These are phyloP conservation scores for Epinotia bilunana DNA, from an alignment of 2,888 invertebrate species.

Conservation along the genomic window DNA sequence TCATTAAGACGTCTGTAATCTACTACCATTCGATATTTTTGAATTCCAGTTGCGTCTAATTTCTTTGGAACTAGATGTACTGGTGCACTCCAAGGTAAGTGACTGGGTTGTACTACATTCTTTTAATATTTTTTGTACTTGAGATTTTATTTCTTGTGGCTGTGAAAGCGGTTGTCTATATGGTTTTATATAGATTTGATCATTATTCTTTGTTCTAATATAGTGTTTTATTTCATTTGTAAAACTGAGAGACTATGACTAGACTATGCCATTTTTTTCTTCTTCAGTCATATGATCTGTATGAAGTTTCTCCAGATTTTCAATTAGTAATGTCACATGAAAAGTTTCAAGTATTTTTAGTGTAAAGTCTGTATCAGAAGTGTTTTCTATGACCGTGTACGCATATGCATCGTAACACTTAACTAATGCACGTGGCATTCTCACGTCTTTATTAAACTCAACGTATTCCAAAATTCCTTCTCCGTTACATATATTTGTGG, in stretches of 20 bases:
- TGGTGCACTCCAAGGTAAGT: conserved; percentile 1
- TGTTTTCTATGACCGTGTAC: neutral
- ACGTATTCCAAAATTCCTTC: conserved; percentile 2
- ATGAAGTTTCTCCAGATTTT: conserved; percentile 7
- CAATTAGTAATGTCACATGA: conserved; percentile 4
- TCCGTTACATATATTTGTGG: neutral
- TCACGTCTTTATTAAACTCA: conserved; percentile 1
- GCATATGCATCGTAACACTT: conserved; percentile 8
- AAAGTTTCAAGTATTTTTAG: conserved; percentile 10
- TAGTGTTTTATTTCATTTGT: conserved; percentile 28
- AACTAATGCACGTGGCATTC: conserved; percentile 9
- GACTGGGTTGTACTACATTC: conserved; percentile 8
- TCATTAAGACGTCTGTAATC: conserved; percentile 5
- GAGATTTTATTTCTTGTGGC: conserved; percentile 36
- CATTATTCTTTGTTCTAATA: conserved; percentile 20
- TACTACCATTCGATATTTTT: neutral
- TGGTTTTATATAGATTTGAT: conserved; percentile 38
- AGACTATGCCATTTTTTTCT: conserved; percentile 3
- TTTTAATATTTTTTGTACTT: conserved; percentile 4
- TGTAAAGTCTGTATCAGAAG: neutral
- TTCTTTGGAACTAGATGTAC: conserved; percentile 2
- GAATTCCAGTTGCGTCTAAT: neutral
- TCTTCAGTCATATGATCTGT: conserved; percentile 10
- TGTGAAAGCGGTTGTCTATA: conserved; percentile 39
- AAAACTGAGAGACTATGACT: conserved; percentile 9